These are phyloP conservation scores for Austrofundulus limnaeus DNA, from an alignment of 2,113 vertebrate species.

Conservation along the genomic window DNA sequence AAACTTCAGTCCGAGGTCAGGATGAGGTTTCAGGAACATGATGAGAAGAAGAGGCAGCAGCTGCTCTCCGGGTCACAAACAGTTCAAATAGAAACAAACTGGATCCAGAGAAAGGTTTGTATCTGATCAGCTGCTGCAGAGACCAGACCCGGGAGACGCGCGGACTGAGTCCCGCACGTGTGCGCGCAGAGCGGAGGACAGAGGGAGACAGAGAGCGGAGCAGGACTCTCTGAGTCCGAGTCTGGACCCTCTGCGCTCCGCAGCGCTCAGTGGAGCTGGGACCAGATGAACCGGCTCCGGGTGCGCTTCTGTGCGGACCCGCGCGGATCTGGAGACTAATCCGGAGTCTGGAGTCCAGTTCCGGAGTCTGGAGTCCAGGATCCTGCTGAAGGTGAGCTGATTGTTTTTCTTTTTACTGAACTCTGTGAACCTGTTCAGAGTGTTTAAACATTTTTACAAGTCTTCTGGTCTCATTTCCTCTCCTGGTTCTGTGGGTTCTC, in stretches of 20 bases:
- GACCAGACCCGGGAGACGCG: no score
- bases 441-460: not conserved
- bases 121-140: no score
- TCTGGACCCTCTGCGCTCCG: conserved; percentile 1
- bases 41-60: no score
- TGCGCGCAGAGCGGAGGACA: not conserved
- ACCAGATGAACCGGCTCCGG: no score
- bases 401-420: conserved; percentile 19
- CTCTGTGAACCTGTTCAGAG: not conserved
- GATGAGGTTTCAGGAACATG: no score
- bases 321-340: not conserved
- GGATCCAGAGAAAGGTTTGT: no score
- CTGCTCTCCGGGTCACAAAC: no score
- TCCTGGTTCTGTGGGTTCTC: not conserved
- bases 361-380: no score
- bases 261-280: no score
- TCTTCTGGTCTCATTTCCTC: no score
- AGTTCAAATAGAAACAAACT: no score
- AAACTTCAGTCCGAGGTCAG: not conserved
- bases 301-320: not conserved
- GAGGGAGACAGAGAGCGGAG: not conserved
- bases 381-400: conserved; percentile 33
- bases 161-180: not conserved
- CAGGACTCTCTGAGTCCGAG: conserved; percentile 2
- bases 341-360: no score